Percentiles rank a stretch among this genome's conserved stretches.
Conservation (phyloP, 2,113 vertebrate genomes). For the Leucopsar rothschildi region DNA sequence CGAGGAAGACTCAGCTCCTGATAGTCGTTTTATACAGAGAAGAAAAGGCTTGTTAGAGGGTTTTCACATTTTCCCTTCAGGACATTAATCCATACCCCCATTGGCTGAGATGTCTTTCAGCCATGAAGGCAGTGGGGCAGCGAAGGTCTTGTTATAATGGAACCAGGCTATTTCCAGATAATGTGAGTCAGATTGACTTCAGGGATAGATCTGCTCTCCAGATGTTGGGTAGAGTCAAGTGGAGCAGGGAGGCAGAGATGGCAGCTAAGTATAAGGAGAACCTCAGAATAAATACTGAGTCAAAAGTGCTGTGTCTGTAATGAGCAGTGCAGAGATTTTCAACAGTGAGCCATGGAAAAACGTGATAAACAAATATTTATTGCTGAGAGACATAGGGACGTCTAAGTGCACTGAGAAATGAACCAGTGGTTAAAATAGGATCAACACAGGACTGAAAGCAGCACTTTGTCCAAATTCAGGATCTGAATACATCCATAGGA, state of each 20-base stretch:
- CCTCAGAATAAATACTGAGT: not conserved
- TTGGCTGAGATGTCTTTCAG: constrained; percentile 52
- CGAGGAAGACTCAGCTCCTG: not conserved
- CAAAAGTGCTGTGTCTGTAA: not conserved
- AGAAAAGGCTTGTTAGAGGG: not conserved
- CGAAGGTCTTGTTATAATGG: constrained; percentile 64
- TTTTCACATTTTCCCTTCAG: constrained; percentile 53
- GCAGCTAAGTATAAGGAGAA: not conserved
- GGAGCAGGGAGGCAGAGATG: constrained; percentile 23
- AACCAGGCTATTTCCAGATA: constrained; percentile 64
- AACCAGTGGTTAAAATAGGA: not conserved
- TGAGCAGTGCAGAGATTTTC: not conserved
- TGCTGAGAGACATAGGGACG: not conserved
- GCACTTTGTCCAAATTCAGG: not conserved
- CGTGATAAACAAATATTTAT: not conserved
- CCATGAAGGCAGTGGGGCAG: constrained; percentile 54
- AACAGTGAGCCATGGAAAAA: not conserved
- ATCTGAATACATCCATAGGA: not conserved
- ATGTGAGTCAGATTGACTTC: constrained; percentile 60
- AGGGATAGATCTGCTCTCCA: constrained; percentile 61
- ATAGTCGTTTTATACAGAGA: not conserved
- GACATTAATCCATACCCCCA: constrained; percentile 45
- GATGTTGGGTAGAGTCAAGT: constrained; percentile 50
- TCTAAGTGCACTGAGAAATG: not conserved
- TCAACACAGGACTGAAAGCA: not conserved